These are phyloP conservation scores for Callyntrura sp. DNA, from an alignment of 2,888 invertebrate genomes.

Conservation along the genomic window DNA sequence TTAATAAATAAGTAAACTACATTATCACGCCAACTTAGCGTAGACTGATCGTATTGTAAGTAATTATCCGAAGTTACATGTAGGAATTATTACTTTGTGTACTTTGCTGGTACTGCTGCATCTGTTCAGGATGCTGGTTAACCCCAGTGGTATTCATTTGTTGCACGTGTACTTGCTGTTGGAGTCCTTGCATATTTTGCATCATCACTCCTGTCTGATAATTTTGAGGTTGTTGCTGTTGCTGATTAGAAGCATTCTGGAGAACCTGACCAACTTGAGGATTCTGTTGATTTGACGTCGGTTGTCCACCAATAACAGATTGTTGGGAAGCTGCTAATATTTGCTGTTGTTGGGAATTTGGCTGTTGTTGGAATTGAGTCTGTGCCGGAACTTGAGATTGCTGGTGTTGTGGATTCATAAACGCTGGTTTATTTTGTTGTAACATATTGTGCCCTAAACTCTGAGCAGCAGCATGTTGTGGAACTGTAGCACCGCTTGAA, in stretches of 20 bases:
- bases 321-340: constrained; percentile 62
- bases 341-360: constrained; percentile 76
- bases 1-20: not conserved
- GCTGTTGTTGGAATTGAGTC: constrained; percentile 74
- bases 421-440: constrained; percentile 79
- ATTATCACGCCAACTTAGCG: no score
- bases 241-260: constrained; percentile 64
- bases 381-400: constrained; percentile 81
- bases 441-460: constrained; percentile 81
- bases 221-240: constrained; percentile 71
- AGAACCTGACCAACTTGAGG: constrained; percentile 60
- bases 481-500: constrained; percentile 84
- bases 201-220: constrained; percentile 83
- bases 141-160: constrained; percentile 64
- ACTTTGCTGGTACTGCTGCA: constrained; percentile 84
- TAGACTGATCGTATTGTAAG: no score
- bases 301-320: constrained; percentile 56
- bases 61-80: no score
- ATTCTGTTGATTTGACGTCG: constrained; percentile 65
- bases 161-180: constrained; percentile 80
- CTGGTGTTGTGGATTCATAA: constrained; percentile 84
- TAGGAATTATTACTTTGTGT: constrained; percentile 36
- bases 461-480: constrained; percentile 84
- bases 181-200: constrained; percentile 71
- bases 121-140: constrained; percentile 84